These are phyloP conservation scores for Melipona beecheii DNA, from an alignment of 2,888 invertebrate species.

Conservation along the genomic window DNA sequence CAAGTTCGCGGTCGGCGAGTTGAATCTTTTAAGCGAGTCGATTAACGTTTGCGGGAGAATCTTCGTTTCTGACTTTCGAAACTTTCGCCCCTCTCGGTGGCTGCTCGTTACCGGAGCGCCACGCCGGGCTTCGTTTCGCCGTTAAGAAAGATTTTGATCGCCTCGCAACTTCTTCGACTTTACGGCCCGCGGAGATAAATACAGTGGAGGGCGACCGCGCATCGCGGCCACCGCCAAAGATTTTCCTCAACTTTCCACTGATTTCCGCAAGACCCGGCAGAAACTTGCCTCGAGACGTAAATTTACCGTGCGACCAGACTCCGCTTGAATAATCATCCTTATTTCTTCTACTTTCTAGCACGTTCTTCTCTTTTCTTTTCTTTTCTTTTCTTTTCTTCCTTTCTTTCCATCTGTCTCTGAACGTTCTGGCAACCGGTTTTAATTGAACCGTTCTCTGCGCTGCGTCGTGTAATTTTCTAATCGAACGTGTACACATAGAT, in stretches of 20 bases:
- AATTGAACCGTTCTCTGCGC: neutral
- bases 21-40: constrained; percentile 45
- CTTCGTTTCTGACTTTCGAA: neutral
- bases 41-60: constrained; percentile 33
- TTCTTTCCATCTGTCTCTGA: neutral
- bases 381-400: neutral
- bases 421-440: neutral
- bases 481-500: neutral
- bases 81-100: neutral
- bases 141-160: constrained; percentile 53
- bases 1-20: constrained; percentile 1
- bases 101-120: constrained; percentile 37
- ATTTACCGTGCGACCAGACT: constrained; percentile 33
- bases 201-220: constrained; percentile 28
- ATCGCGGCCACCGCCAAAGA: constrained; percentile 30
- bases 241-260: constrained; percentile 49
- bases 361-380: neutral
- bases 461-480: neutral
- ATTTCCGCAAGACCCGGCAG: constrained; percentile 34
- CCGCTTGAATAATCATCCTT: constrained; percentile 39
- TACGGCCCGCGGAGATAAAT: constrained; percentile 41
- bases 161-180: constrained; percentile 45
- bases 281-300: constrained; percentile 43
- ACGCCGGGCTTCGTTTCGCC: constrained; percentile 33
- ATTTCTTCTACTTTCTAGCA: neutral